Percentiles rank a stretch among this genome's conserved stretches.
These are phyloP conservation scores for Mamestra configurata DNA, from an alignment of 1,140 invertebrate species.

Conservation along the genomic window DNA sequence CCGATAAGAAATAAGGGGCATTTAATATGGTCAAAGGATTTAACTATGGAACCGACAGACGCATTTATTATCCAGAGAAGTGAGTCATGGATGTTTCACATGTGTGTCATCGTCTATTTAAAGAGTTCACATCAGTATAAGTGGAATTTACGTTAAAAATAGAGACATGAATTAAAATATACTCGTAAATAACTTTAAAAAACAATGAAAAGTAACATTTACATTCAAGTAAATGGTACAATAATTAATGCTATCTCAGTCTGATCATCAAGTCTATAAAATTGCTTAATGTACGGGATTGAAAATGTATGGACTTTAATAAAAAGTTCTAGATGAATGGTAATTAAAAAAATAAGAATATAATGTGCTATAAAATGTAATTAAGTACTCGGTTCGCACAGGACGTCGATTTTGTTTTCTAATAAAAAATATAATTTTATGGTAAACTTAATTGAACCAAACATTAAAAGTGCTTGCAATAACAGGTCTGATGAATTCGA, in stretches of 20 bases:
- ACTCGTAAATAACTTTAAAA: not conserved
- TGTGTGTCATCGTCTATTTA: constrained; percentile 10
- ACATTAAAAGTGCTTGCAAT: not conserved
- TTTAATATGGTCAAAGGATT: constrained; percentile 27
- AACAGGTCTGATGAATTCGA: not conserved
- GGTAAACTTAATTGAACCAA: constrained; percentile 10
- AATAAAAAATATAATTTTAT: not conserved
- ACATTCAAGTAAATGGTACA: not conserved
- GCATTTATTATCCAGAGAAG: constrained; percentile 1
- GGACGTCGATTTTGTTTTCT: not conserved
- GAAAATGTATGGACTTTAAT: not conserved
- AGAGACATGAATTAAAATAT: not conserved
- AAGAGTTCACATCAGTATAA: not conserved
- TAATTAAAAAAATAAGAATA: not conserved
- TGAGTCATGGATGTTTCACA: constrained; percentile 21
- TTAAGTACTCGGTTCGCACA: constrained; percentile 4
- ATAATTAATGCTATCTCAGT: not conserved
- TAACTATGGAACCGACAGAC: constrained; percentile 7
- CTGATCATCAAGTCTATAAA: not conserved
- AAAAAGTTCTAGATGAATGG: constrained; percentile 14
- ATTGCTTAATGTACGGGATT: not conserved
- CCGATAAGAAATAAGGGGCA: constrained; percentile 29
- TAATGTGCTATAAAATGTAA: constrained; percentile 13
- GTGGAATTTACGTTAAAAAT: not conserved
- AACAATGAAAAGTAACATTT: not conserved